phyloP scores from a whole-genome alignment of 2,888 invertebrate genomes.

The Seira musarum region DNA sequence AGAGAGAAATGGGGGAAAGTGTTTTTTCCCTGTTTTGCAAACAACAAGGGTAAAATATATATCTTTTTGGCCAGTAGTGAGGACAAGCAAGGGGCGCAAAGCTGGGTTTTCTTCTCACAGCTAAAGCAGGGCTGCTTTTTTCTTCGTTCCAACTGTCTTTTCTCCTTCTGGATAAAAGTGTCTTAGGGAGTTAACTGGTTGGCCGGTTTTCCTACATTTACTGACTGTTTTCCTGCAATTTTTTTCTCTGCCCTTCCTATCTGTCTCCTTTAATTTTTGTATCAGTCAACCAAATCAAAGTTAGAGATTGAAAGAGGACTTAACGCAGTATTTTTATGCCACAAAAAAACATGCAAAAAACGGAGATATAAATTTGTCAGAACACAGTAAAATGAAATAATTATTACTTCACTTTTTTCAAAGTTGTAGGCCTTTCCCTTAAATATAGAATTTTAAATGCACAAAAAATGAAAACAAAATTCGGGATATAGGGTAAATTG shows the following conservation, averaged over 20 bases:
- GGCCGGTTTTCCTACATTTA: conserved; percentile 24
- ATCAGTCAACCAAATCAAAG: conserved; percentile 47
- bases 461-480: not conserved
- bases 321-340: conserved; percentile 17
- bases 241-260: conserved; percentile 14
- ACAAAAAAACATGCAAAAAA: conserved; percentile 27
- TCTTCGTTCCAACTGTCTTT: conserved; percentile 25
- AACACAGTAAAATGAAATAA: not conserved
- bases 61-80: conserved; percentile 24
- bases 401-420: not conserved
- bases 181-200: conserved; percentile 1
- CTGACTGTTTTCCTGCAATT: conserved; percentile 19
- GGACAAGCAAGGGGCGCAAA: conserved; percentile 13
- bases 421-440: not conserved
- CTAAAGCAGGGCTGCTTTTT: conserved; percentile 32
- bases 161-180: not conserved
- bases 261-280: conserved; percentile 32
- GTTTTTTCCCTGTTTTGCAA: conserved; percentile 54
- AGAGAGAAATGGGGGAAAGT: conserved; percentile 47
- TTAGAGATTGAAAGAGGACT: conserved; percentile 27
- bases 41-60: conserved; percentile 52
- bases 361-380: not conserved
- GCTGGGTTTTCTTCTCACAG: conserved; percentile 22
- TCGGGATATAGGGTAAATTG: not conserved
- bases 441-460: not conserved